A percentile compares a stretch with the other conserved stretches of the same genome.
phyloP scores from a whole-genome alignment of 2,113 vertebrate species.

The Brachirus orientalis region DNA sequence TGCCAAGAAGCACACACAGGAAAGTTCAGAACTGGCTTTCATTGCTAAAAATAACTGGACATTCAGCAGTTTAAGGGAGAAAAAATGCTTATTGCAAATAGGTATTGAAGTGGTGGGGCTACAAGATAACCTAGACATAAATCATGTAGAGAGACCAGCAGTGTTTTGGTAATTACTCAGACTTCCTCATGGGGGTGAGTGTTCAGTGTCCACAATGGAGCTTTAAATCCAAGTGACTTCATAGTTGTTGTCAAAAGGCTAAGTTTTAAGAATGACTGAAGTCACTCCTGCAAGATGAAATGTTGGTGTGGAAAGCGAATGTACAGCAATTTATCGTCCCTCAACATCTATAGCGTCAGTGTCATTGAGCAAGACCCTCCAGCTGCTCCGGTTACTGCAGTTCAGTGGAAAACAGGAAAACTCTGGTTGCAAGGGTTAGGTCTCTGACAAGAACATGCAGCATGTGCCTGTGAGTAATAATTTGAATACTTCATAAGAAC shows the following conservation, averaged over 20 bases:
- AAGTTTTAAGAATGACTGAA: neutral
- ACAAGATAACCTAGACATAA: too few relatives aligned
- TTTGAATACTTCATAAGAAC: neutral
- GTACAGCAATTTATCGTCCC: neutral
- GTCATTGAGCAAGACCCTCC: neutral
- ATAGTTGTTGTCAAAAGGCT: neutral
- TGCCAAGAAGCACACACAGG: too few relatives aligned
- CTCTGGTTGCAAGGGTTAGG: neutral
- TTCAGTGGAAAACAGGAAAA: neutral
- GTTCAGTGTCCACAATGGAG: too few relatives aligned
- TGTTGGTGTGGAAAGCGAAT: neutral
- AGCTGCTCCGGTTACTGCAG: too few relatives aligned
- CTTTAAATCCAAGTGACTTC: neutral
- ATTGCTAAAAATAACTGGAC: too few relatives aligned
- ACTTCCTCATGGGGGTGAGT: too few relatives aligned
- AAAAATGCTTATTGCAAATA: too few relatives aligned
- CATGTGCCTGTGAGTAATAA: conserved; percentile 12
- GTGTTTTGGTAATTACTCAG: too few relatives aligned
- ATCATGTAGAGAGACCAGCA: too few relatives aligned
- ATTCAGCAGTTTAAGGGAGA: too few relatives aligned
- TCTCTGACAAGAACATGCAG: neutral
- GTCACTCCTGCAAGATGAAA: neutral
- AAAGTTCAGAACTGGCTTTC: too few relatives aligned
- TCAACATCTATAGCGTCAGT: neutral
- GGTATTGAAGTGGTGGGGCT: too few relatives aligned